Evolutionary conservation across 2,113 vertebrate species (phyloP).

Genomic region (Poeciliopsis prolifica): DNA sequence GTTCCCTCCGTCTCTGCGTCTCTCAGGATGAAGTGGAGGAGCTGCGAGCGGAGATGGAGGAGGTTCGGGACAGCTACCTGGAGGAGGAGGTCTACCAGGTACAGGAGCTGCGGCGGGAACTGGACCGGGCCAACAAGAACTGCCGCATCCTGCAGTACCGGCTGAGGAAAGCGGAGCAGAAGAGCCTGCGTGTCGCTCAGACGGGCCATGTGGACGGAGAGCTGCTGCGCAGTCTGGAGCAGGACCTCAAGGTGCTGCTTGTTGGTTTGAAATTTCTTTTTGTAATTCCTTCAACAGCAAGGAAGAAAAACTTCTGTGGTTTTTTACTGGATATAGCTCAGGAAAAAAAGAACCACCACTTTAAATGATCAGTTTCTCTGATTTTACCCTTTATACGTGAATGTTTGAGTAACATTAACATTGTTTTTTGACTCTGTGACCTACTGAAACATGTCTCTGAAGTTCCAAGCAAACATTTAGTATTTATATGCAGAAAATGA

Average conservation of each 20-base stretch:
- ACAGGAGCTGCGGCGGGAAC: slow-evolving; percentile 94
- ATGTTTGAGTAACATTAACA: too few relatives aligned
- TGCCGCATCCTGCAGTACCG: slow-evolving; percentile 98
- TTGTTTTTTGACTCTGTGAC: too few relatives aligned
- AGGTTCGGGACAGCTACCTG: slow-evolving; percentile 96
- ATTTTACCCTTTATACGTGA: too few relatives aligned
- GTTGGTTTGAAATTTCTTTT: neutral
- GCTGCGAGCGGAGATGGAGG: slow-evolving; percentile 98
- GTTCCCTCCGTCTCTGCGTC: neutral
- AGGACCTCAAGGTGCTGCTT: slow-evolving; percentile 91
- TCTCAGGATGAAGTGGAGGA: slow-evolving; percentile 96
- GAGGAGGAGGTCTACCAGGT: slow-evolving; percentile 99
- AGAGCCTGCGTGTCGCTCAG: slow-evolving; percentile 95
- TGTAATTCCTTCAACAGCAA: neutral
- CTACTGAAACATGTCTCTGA: too few relatives aligned
- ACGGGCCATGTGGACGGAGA: slow-evolving; percentile 96
- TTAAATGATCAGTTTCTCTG: too few relatives aligned
- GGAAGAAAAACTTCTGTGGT: neutral
- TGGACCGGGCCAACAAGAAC: slow-evolving; percentile 97
- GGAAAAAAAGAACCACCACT: too few relatives aligned
- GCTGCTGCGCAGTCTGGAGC: slow-evolving; percentile 92
- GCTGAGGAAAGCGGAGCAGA: slow-evolving; percentile 96
- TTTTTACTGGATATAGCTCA: neutral
- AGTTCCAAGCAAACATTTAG: too few relatives aligned
- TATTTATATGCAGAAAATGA: too few relatives aligned